Evolutionary conservation across 2,797 vertebrate species (phyloP), one percentile per base, ranked within the genome.

Genomic region (Lithobates sylvaticus): DNA sequence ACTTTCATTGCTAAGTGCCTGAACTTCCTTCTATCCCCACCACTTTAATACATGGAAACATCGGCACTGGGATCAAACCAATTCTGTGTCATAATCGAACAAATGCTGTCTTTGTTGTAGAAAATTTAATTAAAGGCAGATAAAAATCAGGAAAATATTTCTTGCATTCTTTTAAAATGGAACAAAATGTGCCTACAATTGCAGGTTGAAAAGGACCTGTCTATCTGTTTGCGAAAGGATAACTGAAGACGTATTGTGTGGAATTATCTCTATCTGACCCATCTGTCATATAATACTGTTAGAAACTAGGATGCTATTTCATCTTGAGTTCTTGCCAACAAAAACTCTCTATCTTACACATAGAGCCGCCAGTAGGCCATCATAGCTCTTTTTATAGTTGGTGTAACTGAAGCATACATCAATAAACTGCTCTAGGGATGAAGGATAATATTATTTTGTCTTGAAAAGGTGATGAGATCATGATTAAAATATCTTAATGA

Each of bases 201-300:
- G 86, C 88, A 69, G 90, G 54, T 89, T 88, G 88, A 90, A 89
- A 93, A 92, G 89, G 88, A 92, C 83, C 88, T 91, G 88, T 90
- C 93, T 94, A 93, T 94, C 90, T 88, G 83, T 93, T 91, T 88
- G 92, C 90, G 94, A 93, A 94, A 93, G 94, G 93, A 93, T 88
- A 87, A 95, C 93, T 95, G 93, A 95, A 95, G 94, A 94, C 91
- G 91, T 79, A 93, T 95, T 96, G 94, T 96, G 91, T 89, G 88
- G 89, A 81, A 94, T 96, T 96, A 96, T 96, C 96, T 95, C 29
- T 88, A 95, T 96, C 95, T 95, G 76, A 90, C 90, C 90, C 88
- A 89, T 88, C 91, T 92, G 94, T 94, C 95, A 95, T 92, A 93
- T 92, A 94, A 94, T 90, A 90, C 88, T 90, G 84, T 88, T 91